phyloP scores from a whole-genome alignment of 1,140 invertebrate species.

The Dendroctonus ponderosae region DNA sequence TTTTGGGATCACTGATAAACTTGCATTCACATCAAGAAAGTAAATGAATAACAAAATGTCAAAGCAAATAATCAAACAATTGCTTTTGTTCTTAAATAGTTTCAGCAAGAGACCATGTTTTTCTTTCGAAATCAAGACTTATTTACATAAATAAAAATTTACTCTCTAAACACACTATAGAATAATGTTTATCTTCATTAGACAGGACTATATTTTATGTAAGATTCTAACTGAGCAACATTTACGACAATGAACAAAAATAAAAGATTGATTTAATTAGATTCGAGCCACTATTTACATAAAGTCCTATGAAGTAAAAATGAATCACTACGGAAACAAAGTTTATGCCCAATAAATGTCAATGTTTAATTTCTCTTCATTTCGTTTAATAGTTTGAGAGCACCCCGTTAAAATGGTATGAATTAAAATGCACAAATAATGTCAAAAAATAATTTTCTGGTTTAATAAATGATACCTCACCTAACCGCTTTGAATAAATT shows the following conservation, averaged over 20 bases:
- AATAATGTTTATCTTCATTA: too few relatives aligned
- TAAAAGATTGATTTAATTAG: background rate
- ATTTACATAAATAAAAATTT: too few relatives aligned
- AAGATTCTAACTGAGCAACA: background rate
- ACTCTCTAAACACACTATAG: too few relatives aligned
- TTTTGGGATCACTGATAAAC: too few relatives aligned
- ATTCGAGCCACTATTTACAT: too few relatives aligned
- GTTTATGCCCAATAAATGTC: slow-evolving; percentile 27
- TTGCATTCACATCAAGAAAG: too few relatives aligned
- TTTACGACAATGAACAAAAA: slow-evolving; percentile 2
- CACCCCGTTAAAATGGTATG: slow-evolving; percentile 20
- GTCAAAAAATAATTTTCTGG: slow-evolving; percentile 29
- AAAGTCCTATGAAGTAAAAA: background rate
- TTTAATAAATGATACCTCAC: slow-evolving; percentile 32
- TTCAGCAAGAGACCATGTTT: too few relatives aligned
- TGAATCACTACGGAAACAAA: slow-evolving; percentile 8
- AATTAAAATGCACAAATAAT: slow-evolving; percentile 34
- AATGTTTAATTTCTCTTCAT: slow-evolving; percentile 21
- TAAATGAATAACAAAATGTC: too few relatives aligned
- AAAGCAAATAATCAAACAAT: too few relatives aligned
- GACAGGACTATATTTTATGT: too few relatives aligned
- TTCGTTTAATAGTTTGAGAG: slow-evolving; percentile 21
- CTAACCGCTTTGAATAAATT: slow-evolving; percentile 33
- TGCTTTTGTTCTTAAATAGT: too few relatives aligned
- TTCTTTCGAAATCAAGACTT: too few relatives aligned